These are phyloP conservation scores for Rhegmatorhina hoffmannsi DNA, from an alignment of 2,113 vertebrate species.

Conservation along the genomic window DNA sequence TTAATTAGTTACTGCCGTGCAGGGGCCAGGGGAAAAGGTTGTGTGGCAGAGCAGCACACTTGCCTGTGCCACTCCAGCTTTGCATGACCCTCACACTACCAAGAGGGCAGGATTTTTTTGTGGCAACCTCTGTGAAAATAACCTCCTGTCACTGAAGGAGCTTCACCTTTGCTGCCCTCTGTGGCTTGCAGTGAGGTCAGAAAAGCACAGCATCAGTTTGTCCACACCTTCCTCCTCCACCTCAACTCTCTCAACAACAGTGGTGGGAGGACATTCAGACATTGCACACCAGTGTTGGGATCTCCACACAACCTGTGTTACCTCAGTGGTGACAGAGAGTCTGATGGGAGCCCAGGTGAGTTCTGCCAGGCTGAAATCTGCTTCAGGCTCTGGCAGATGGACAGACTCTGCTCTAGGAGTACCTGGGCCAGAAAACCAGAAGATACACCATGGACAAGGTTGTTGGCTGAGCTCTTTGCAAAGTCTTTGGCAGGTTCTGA, in stretches of 20 bases:
- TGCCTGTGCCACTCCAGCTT: background rate
- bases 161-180: background rate
- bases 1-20: background rate
- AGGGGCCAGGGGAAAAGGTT: background rate
- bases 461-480: background rate
- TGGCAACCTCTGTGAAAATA: background rate
- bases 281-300: background rate
- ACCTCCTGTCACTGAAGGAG: background rate
- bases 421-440: background rate
- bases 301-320: background rate
- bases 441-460: background rate
- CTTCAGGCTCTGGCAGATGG: background rate
- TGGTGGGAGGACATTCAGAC: fast-evolving
- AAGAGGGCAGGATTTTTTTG: background rate
- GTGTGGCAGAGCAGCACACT: background rate
- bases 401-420: background rate
- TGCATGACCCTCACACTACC: background rate
- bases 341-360: background rate
- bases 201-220: background rate
- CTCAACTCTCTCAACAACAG: fast-evolving
- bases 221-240: background rate
- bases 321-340: background rate
- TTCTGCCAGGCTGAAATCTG: background rate
- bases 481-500: slow-evolving; percentile 24
- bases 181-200: background rate